Evolutionary conservation across 1,140 invertebrate species (phyloP), one percentile per base, ranked within the genome.

Genomic region (Riptortus pedestris): DNA sequence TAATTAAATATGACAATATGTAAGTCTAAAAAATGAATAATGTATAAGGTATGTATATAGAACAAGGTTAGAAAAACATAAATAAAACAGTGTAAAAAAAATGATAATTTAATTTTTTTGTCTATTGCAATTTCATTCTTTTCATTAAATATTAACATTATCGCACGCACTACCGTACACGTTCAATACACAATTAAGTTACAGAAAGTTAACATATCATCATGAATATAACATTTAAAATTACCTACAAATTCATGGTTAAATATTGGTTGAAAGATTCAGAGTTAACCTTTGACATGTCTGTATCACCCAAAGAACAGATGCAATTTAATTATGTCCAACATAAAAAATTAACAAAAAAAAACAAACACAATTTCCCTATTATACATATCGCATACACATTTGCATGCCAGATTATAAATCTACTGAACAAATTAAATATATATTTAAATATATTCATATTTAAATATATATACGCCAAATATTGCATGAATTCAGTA

Each of bases 161-260:
- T 55, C 51, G 51, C 51, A 55, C 51, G 51, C 18, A 55, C 51
- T 55, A 55, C 51, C 51, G 24, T 55, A 55, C 51, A 55, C 51
- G 18, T 55, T 55, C 51, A 55, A 55, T 55, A 55, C 51, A 55
- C 24, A 26, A 24, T 55, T 26, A 55, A 55, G 51, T 55, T 55
- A 55, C 26, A 55, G 20, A 55, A 24, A 55, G 51, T 24, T 55
- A 55, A 55, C 51, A 55, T 24, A 55, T 55, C 45, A 47, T 47
- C 24, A 24, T 55, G 22, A 55, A 55, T 51, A 51, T 55, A 55
- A 55, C 26, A 55, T 24, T 55, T 55, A 55, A 55, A 55, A 55
- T 55, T 55, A 55, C 51, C 51, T 55, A 55, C 51, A 55, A 26
- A 55, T 55, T 55, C 51, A 55, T 24, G 26, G 22, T 55, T 26